A percentile compares a stretch with the other conserved stretches of the same genome.
Conservation (phyloP, 2,797 vertebrate genomes). For the Malacoctenus gilli region DNA sequence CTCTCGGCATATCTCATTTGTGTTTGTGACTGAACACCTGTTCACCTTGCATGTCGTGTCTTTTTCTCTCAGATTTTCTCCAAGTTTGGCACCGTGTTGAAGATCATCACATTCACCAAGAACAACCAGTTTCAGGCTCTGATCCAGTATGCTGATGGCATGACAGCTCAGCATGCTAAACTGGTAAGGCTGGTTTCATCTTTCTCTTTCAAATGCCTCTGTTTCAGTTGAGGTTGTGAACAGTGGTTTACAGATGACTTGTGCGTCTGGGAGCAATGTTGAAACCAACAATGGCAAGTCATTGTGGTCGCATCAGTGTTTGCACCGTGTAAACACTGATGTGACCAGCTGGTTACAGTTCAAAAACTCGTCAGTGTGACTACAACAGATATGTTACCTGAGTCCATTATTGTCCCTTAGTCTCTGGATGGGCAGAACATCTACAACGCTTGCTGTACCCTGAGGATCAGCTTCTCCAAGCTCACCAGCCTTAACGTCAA, state of each 20-base stretch:
- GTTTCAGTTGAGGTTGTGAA: neutral
- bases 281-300: too few relatives aligned
- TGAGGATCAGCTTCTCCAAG: slow-evolving; percentile 97
- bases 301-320: slow-evolving; percentile 5
- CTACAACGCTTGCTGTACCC: slow-evolving; percentile 97
- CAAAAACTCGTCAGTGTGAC: neutral
- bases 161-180: slow-evolving; percentile 95
- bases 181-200: slow-evolving; percentile 80
- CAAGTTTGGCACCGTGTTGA: slow-evolving; percentile 88
- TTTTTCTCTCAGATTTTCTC: slow-evolving; percentile 75
- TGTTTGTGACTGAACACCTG: slow-evolving; percentile 2
- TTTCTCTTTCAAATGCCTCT: neutral
- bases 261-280: too few relatives aligned
- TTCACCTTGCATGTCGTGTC: neutral
- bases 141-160: slow-evolving; percentile 91
- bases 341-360: too few relatives aligned
- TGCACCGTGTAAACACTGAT: too few relatives aligned
- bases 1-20: too few relatives aligned
- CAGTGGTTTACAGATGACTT: neutral
- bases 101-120: slow-evolving; percentile 98
- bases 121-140: slow-evolving; percentile 98
- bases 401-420: slow-evolving; percentile 78
- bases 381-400: too few relatives aligned
- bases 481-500: slow-evolving; percentile 98
- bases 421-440: slow-evolving; percentile 98